A percentile compares a stretch with the other conserved stretches of the same genome.
These are phyloP conservation scores for Gobio gobio DNA, from an alignment of 2,113 vertebrate genomes.

Conservation along the genomic window DNA sequence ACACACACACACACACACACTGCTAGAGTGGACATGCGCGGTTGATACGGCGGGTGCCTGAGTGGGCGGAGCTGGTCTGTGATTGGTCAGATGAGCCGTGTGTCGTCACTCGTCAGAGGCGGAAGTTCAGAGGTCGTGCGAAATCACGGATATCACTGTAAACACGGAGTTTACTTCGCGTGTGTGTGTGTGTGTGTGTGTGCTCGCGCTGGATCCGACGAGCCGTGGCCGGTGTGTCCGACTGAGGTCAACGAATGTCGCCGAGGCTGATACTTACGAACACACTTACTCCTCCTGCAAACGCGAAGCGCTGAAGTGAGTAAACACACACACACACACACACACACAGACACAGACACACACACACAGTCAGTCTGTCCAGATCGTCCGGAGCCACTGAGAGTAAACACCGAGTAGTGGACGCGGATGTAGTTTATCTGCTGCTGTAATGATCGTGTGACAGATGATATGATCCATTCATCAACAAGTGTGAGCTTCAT, in stretches of 20 bases:
- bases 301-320: constrained; percentile 2
- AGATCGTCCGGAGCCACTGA: too few species aligned
- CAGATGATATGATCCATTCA: background rate
- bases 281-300: background rate
- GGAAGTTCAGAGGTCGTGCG: constrained; percentile 4
- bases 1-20: too few species aligned
- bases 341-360: background rate
- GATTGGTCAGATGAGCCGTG: background rate
- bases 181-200: too few species aligned
- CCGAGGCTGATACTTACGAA: background rate
- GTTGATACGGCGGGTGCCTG: rapidly evolving
- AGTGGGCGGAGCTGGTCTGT: background rate
- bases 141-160: background rate
- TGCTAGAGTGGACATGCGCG: background rate
- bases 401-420: too few species aligned
- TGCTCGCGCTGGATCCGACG: background rate
- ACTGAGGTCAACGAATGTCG: background rate
- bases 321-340: background rate
- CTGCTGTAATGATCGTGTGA: background rate
- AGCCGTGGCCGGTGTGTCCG: background rate
- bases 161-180: background rate
- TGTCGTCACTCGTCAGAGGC: background rate
- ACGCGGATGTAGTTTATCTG: too few species aligned
- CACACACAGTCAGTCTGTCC: background rate
- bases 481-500: background rate